Percentiles rank a stretch among this genome's conserved stretches.
Evolutionary conservation across 2,113 vertebrate species (phyloP).

Genomic region (Lampris incognitus): DNA sequence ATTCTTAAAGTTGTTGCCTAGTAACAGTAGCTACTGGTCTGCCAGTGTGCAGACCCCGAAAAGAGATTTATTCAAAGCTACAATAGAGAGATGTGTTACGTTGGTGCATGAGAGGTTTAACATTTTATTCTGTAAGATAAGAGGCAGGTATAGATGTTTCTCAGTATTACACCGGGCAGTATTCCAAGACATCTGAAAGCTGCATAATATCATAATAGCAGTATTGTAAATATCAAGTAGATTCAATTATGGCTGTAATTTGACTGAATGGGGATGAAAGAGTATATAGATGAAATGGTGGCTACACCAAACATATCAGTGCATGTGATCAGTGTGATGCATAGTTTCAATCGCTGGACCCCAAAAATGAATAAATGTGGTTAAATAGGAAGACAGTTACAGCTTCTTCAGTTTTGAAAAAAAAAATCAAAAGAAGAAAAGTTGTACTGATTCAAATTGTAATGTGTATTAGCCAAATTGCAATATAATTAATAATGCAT

Average conservation of each 20-base stretch:
- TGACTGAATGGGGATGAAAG: background rate
- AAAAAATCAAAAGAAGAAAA: background rate
- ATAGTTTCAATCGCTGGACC: background rate
- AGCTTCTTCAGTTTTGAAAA: background rate
- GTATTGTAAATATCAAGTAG: no score
- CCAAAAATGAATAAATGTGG: background rate
- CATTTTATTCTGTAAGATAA: background rate
- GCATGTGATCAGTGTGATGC: background rate
- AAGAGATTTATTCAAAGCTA: background rate
- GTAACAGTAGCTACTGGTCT: conserved; percentile 5
- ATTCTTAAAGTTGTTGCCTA: conserved; percentile 1
- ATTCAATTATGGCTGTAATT: no score
- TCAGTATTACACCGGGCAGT: no score
- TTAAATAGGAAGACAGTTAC: background rate
- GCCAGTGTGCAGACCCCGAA: background rate
- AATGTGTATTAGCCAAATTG: no score
- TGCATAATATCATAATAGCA: no score
- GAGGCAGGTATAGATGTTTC: no score
- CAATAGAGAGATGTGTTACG: background rate
- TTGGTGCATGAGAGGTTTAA: background rate
- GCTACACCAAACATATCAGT: no score
- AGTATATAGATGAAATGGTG: background rate
- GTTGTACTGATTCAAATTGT: no score
- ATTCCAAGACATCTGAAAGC: no score
- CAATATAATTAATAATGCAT: no score